Conservation (phyloP, 2,888 invertebrate genomes). For the Cacoxenus indagator region DNA sequence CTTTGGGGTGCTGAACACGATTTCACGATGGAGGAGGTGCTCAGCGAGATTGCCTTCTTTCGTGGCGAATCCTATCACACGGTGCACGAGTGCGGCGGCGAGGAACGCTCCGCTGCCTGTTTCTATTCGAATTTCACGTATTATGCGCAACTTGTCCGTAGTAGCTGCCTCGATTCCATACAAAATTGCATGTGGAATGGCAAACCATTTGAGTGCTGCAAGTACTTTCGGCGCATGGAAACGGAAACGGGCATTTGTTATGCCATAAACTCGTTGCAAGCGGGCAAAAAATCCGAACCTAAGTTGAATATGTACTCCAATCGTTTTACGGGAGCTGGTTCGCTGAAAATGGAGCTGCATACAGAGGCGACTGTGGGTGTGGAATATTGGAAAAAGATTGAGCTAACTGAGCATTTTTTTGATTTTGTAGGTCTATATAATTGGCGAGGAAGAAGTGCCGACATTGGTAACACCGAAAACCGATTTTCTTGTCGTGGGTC, state of each 20-base stretch:
- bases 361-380: conserved; percentile 72
- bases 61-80: conserved; percentile 78
- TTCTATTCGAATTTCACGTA: conserved; percentile 75
- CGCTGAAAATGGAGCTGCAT: conserved; percentile 73
- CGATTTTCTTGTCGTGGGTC: conserved; percentile 74
- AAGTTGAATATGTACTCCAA: conserved; percentile 77
- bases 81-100: conserved; percentile 74
- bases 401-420: not conserved
- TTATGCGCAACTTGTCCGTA: conserved; percentile 75
- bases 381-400: not conserved
- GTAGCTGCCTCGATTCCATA: conserved; percentile 74
- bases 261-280: conserved; percentile 77
- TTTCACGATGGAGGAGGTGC: conserved; percentile 78
- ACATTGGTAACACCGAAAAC: conserved; percentile 77
- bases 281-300: conserved; percentile 61
- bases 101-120: conserved; percentile 73
- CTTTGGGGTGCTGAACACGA: conserved; percentile 78
- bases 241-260: conserved; percentile 80
- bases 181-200: conserved; percentile 75
- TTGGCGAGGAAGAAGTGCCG: conserved; percentile 80
- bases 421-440: conserved; percentile 74
- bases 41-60: conserved; percentile 79
- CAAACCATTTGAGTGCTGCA: conserved; percentile 76
- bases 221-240: conserved; percentile 76
- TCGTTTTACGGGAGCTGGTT: conserved; percentile 76